Base-by-base conservation (phyloP, 2,113 vertebrate genomes). In the Dendropsophus ebraccatus region DNA sequence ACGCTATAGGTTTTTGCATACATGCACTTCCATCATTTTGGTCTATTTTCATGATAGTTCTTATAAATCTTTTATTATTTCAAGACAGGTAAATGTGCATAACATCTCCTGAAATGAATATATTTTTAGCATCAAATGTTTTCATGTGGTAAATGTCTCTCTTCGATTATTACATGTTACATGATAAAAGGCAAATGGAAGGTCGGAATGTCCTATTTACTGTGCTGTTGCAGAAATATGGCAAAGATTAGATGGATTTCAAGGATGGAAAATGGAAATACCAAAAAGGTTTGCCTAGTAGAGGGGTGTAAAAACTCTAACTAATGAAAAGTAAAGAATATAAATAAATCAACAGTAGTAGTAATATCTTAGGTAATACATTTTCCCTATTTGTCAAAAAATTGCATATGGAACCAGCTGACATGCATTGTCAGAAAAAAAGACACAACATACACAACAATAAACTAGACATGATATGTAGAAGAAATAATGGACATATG, bases 111-210 rank as follows among this genome's bases (percentile, higher is more conserved):
- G 16, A 25, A 65, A 28, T 25, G 10, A 9, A 65, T 65, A n/a
- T 25, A 65, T 65, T 65, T 28, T 65, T 65, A 65, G 60, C 60
- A 65, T 25, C 60, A 65, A 28, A 65, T 65, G 23, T 65, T 65
- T 25, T 60, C 8, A 1, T 65, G n/a, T 65, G 21, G 23, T 65
- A 65, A 65, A 65, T n/a, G n/a, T 65, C 60, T 65, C 23, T 25
- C n/a, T 25, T 65, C 60, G n/a, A 65, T 65, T 25, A 10, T 25
- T 25, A 25, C 60, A 65, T 65, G n/a, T 65, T 28, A 11, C 12
- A 25, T 65, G 25, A 65, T 65, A 10, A 65, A 65, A n/a, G 60
- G n/a, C 60, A 65, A 25, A 25, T 23, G 60, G 25, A 14, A 60
- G 25, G 60, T 65, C 60, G 25, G 25, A 25, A 65, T 65, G n/a